phyloP scores from a whole-genome alignment of 2,888 invertebrate species.

The Chymomyza procnemis region DNA sequence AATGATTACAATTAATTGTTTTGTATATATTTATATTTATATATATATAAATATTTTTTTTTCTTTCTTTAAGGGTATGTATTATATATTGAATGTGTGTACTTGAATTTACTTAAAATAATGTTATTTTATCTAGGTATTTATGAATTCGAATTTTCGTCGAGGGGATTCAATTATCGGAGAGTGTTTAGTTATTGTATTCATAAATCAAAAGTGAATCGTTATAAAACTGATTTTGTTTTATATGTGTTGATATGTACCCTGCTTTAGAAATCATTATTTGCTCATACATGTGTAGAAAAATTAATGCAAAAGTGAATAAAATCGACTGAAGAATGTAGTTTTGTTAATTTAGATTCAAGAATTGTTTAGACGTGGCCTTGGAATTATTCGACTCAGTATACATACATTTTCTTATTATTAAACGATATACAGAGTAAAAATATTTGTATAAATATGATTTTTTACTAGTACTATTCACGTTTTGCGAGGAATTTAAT shows the following conservation, averaged over 20 bases:
- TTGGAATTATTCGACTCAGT: not conserved
- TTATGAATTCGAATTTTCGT: not conserved
- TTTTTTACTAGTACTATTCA: slow-evolving; percentile 25
- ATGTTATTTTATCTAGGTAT: not conserved
- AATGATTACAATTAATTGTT: slow-evolving; percentile 3
- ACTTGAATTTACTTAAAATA: slow-evolving; percentile 2
- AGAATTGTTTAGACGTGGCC: not conserved
- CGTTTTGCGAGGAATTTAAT: slow-evolving; percentile 46
- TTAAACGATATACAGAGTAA: not conserved
- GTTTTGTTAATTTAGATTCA: not conserved
- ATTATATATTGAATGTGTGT: not conserved
- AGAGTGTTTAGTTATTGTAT: not conserved
- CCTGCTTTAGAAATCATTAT: not conserved
- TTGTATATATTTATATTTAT: slow-evolving; percentile 6
- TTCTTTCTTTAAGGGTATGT: not conserved
- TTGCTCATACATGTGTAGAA: not conserved
- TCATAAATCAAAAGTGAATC: not conserved
- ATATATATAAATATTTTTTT: not conserved
- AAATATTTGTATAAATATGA: not conserved
- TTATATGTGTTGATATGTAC: not conserved
- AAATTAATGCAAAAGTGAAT: not conserved
- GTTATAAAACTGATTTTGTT: not conserved
- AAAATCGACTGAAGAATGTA: not conserved
- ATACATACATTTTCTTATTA: not conserved
- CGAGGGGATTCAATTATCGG: not conserved